Evolutionary conservation across 2,888 invertebrate species (phyloP), one percentile per base, ranked within the genome.

Genomic region (Erebia palarica): DNA sequence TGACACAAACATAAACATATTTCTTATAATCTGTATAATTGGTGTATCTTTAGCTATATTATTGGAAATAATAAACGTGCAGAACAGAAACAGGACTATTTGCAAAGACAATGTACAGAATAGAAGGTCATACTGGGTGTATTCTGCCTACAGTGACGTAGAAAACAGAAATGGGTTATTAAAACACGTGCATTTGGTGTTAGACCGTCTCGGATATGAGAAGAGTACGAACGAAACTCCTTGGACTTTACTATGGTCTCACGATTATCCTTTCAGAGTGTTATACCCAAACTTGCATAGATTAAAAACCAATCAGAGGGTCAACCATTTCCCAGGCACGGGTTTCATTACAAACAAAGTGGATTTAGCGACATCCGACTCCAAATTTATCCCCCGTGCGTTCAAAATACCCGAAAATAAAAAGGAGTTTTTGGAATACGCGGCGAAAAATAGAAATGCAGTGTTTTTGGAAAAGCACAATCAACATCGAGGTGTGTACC

Each of bases 281-380:
- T 83, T 97, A 11, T 93, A 93, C 68, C 82, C 90, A 0, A 87
- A 91, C 69, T 71, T 93, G n/a, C 94, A 92, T 71, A 93, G 93
- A 73, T 86, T 98, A 11, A 94, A 95, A 77, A 89, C 95, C 0
- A 93, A 96, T 83, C 98, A 98, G 84, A 95, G 94, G 85, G 96
- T 99, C 0, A 99, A 99, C 84, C 98, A 99, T 84, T 96, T 98
- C 79, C 99, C 99, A 0, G 99, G 99, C 0, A 97, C 97, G 59
- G 99, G 99, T 0, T 98, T 95, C 83, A 95, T 99, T 66, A 98
- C 98, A 0, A 98, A 97, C 82, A 99, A 99, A 94, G 97, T 91
- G 0, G 96, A 96, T 82, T 93, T 99, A 67, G 98, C 98, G 0
- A 97, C 96, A 4, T 95, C 97, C 0, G 88, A 94, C n/a, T 93